Percentiles rank a stretch among this genome's conserved stretches.
These are phyloP conservation scores for Adela reaumurella DNA, from an alignment of 2,888 invertebrate genomes.

Conservation along the genomic window DNA sequence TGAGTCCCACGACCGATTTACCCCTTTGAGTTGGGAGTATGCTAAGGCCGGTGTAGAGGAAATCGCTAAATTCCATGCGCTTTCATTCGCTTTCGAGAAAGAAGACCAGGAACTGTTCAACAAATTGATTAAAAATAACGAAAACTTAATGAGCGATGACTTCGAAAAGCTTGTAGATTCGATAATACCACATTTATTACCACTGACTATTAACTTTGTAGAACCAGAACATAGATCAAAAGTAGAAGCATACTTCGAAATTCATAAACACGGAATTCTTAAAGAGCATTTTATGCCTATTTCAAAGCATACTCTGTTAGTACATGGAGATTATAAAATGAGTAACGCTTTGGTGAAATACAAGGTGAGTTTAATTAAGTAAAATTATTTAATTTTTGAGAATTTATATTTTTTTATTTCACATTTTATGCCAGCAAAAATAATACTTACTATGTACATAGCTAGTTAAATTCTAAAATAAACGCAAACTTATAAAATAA, in stretches of 20 bases:
- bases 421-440: too few species aligned
- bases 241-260: background rate
- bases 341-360: conserved; percentile 20
- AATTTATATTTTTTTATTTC: too few species aligned
- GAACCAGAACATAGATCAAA: background rate
- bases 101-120: conserved; percentile 22
- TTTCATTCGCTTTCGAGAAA: conserved; percentile 28
- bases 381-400: background rate
- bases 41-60: conserved; percentile 19
- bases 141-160: background rate
- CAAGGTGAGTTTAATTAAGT: conserved; percentile 9
- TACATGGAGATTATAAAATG: conserved; percentile 23
- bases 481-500: too few species aligned
- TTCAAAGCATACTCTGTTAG: conserved; percentile 13
- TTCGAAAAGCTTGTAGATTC: background rate
- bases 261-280: background rate
- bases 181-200: background rate
- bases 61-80: conserved; percentile 30
- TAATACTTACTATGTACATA: too few species aligned
- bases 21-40: conserved; percentile 24
- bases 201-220: background rate
- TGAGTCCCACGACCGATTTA: conserved; percentile 16
- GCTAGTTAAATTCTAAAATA: too few species aligned
- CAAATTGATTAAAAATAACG: background rate
- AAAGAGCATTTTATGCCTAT: background rate